A percentile compares a stretch with the other conserved stretches of the same genome.
These are phyloP conservation scores for Iguana delicatissima DNA, from an alignment of 2,797 vertebrate genomes.

Conservation along the genomic window DNA sequence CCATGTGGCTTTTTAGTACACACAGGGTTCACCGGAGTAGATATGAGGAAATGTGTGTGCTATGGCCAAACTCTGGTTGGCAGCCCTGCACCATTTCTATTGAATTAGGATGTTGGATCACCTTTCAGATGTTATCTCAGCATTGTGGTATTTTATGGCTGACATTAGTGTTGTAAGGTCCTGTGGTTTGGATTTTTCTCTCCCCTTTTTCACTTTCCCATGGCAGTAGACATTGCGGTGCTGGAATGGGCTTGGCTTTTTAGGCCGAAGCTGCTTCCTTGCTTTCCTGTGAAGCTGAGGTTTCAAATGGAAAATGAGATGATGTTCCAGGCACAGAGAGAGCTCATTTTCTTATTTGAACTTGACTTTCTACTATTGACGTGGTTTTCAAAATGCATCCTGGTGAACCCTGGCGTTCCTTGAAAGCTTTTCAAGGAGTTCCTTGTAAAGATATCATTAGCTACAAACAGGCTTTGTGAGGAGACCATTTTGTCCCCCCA, in stretches of 20 bases:
- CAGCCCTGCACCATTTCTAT: slow-evolving; percentile 67
- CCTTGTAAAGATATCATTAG: not conserved
- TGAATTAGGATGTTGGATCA: slow-evolving; percentile 74
- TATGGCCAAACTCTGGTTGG: slow-evolving; percentile 63
- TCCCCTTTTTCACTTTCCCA: slow-evolving; percentile 53
- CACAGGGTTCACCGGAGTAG: slow-evolving; percentile 57
- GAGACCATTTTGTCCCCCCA: not conserved
- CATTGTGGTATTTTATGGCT: slow-evolving; percentile 70
- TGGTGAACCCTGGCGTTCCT: not conserved
- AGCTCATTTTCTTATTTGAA: slow-evolving; percentile 61
- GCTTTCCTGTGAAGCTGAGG: slow-evolving; percentile 81
- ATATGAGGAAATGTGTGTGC: slow-evolving; percentile 36
- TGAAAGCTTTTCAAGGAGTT: not conserved
- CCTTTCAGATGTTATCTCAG: slow-evolving; percentile 62
- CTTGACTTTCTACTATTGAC: not conserved
- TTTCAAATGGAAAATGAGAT: slow-evolving; percentile 83
- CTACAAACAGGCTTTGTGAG: not conserved
- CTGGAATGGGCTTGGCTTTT: slow-evolving; percentile 73
- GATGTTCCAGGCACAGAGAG: slow-evolving; percentile 70
- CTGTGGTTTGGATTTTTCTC: slow-evolving; percentile 40
- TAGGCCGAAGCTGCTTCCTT: slow-evolving; percentile 67
- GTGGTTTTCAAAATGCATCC: not conserved
- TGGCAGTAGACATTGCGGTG: slow-evolving; percentile 65
- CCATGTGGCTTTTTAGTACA: slow-evolving; percentile 65
- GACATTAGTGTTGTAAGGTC: slow-evolving; percentile 69